Conservation (phyloP, 2,888 invertebrate species). For the Tanypteryx hageni region DNA sequence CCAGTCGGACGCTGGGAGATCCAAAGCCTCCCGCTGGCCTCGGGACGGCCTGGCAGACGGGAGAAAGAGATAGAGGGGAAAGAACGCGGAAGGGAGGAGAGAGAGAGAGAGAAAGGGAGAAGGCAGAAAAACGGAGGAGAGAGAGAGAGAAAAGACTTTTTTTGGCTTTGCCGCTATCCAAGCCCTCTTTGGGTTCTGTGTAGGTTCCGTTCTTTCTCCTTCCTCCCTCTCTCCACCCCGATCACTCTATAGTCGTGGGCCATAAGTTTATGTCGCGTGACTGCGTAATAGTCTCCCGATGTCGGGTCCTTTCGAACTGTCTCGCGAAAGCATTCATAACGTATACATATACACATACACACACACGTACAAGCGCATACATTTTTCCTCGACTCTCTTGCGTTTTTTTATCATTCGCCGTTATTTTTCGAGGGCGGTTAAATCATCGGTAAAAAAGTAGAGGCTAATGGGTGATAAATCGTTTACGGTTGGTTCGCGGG, state of each 20-base stretch:
- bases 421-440: background rate
- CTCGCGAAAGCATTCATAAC: background rate
- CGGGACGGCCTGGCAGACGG: background rate
- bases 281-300: background rate
- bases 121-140: background rate
- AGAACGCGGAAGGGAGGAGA: background rate
- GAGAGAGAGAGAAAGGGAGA: background rate
- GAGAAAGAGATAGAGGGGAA: background rate
- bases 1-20: slow-evolving; percentile 6
- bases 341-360: background rate
- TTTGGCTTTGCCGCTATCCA: background rate
- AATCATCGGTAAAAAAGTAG: background rate
- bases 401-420: background rate
- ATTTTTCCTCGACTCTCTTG: background rate
- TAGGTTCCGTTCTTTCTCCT: too few species aligned
- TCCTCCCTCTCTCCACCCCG: too few species aligned
- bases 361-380: background rate
- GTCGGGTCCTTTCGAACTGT: background rate
- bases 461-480: slow-evolving; percentile 5
- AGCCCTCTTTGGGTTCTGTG: too few species aligned
- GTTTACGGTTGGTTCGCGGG: background rate
- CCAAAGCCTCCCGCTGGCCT: slow-evolving; percentile 13
- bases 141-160: background rate
- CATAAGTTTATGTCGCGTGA: slow-evolving; percentile 10
- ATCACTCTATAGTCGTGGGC: background rate